Conservation (phyloP, 2,113 vertebrate species). For the Aplodontia rufa region DNA sequence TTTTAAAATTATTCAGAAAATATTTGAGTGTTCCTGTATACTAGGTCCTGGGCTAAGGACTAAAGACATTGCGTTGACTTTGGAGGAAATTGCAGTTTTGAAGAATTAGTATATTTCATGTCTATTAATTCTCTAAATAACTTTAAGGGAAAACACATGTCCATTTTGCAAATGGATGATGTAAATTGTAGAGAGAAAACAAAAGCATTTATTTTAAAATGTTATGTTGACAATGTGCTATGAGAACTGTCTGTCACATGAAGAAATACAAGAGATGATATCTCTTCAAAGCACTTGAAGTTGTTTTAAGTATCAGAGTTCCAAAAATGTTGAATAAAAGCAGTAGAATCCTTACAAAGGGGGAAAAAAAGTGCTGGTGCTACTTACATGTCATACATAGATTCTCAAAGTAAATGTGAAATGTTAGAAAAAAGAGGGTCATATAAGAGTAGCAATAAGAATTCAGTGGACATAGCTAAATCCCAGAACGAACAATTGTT, state of each 20-base stretch:
- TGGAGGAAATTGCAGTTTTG: neutral
- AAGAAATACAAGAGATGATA: neutral
- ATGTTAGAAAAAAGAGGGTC: constrained; percentile 5
- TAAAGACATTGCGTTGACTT: neutral
- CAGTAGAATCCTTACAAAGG: neutral
- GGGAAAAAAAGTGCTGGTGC: neutral
- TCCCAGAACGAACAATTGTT: neutral
- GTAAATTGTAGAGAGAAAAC: neutral
- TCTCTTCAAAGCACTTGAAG: neutral
- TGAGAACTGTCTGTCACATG: neutral
- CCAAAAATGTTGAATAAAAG: neutral
- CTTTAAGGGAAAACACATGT: constrained; percentile 3
- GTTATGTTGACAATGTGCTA: neutral
- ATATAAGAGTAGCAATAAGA: neutral
- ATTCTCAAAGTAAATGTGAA: constrained; percentile 16
- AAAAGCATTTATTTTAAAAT: constrained; percentile 18
- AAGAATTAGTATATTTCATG: neutral
- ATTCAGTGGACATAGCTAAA: neutral
- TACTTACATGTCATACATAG: neutral
- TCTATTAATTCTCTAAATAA: neutral
- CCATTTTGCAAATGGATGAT: neutral
- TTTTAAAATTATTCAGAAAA: neutral
- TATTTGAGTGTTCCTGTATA: neutral
- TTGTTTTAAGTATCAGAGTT: neutral
- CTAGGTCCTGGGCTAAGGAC: neutral